Conservation (phyloP, 2,888 invertebrate genomes). For the Protonemura montana region DNA sequence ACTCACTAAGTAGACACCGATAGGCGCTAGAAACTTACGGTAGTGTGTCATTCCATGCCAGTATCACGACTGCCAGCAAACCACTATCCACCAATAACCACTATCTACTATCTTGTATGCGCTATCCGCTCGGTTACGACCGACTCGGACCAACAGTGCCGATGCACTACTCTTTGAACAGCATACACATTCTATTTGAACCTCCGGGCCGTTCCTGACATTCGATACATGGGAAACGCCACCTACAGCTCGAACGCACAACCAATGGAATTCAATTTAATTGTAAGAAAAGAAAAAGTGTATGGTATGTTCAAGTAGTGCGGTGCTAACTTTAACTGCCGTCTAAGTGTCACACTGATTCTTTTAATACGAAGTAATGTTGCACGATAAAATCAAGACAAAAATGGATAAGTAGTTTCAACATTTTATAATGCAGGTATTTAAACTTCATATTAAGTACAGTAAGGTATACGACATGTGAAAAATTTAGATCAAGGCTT, state of each 20-base stretch:
- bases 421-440: neutral
- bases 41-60: neutral
- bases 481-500: neutral
- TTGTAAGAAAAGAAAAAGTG: no score
- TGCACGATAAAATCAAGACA: neutral
- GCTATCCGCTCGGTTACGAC: neutral
- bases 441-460: neutral
- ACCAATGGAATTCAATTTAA: neutral
- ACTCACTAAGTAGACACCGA: neutral
- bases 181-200: no score
- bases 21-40: neutral
- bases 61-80: neutral
- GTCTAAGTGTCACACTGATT: neutral
- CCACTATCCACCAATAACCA: neutral
- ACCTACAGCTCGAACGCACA: neutral
- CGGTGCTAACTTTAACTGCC: no score
- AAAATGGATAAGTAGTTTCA: neutral
- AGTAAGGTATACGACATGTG: neutral
- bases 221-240: neutral
- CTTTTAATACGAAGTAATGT: neutral
- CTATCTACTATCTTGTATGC: neutral
- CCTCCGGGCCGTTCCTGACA: neutral
- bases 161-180: neutral
- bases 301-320: no score
- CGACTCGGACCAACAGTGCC: neutral